Conservation (phyloP, 2,888 invertebrate species). For the Thymelicus lineola region DNA sequence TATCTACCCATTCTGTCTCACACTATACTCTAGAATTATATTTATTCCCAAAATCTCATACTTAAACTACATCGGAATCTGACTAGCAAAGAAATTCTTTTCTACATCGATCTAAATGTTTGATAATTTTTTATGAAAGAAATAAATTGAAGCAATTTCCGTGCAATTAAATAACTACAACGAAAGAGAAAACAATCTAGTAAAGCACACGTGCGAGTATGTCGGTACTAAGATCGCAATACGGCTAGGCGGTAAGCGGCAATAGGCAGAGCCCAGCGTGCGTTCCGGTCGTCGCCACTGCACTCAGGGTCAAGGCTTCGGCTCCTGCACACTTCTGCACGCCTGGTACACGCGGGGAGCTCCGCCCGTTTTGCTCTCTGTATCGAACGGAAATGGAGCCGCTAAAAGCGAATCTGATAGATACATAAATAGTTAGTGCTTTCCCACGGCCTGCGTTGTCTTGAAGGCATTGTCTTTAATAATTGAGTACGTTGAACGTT, state of each 20-base stretch:
- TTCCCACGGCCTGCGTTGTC: slow-evolving; percentile 53
- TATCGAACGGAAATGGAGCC: slow-evolving; percentile 67
- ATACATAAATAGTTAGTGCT: slow-evolving; percentile 41
- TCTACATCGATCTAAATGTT: too few species aligned
- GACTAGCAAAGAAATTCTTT: too few species aligned
- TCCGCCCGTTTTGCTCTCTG: slow-evolving; percentile 56
- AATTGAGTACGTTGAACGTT: slow-evolving; percentile 54
- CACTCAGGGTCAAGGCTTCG: slow-evolving; percentile 84
- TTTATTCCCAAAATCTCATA: neutral
- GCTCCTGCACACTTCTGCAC: slow-evolving; percentile 74
- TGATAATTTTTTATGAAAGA: too few species aligned
- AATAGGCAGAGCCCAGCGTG: slow-evolving; percentile 75
- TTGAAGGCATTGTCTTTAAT: slow-evolving; percentile 48
- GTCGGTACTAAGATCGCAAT: slow-evolving; percentile 71
- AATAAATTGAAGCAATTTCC: slow-evolving; percentile 25
- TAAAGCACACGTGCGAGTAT: slow-evolving; percentile 73
- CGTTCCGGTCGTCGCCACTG: slow-evolving; percentile 85
- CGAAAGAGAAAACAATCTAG: slow-evolving; percentile 73
- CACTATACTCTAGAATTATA: neutral
- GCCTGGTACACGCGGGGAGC: slow-evolving; percentile 67
- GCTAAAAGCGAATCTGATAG: slow-evolving; percentile 76
- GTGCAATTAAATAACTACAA: slow-evolving; percentile 41
- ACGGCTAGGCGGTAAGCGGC: slow-evolving; percentile 62
- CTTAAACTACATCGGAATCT: too few species aligned
- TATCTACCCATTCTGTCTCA: slow-evolving; percentile 51